Conservation (phyloP, 37 sponge, comb jelly and placozoan genomes). For the Beroe ovata region DNA sequence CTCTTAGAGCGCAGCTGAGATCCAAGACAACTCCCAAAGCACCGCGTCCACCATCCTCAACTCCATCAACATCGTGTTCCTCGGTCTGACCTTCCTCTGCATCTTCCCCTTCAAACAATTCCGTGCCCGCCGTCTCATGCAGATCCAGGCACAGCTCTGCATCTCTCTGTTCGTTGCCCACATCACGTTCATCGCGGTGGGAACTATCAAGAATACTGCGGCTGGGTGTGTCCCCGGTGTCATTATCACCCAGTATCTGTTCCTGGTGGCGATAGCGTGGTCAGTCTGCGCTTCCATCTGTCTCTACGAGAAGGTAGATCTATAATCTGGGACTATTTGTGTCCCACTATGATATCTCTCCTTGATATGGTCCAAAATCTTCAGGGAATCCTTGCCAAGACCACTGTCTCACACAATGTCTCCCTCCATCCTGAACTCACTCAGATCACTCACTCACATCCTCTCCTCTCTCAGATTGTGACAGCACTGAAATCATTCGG, state of each 20-base stretch:
- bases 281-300: slow-evolving; percentile 45
- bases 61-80: slow-evolving; percentile 33
- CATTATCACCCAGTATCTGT: slow-evolving; percentile 49
- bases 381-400: too few relatives aligned
- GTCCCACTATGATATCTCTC: too few relatives aligned
- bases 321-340: too few relatives aligned
- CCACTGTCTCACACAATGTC: too few relatives aligned
- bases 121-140: slow-evolving; percentile 34
- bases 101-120: slow-evolving; percentile 61
- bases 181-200: slow-evolving; percentile 30
- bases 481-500: slow-evolving; percentile 47
- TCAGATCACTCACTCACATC: too few relatives aligned
- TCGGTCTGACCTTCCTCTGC: slow-evolving; percentile 27
- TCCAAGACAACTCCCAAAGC: slow-evolving; percentile 3
- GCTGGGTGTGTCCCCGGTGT: slow-evolving; percentile 36
- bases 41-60: slow-evolving; percentile 42
- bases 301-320: slow-evolving; percentile 52
- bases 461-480: slow-evolving; percentile 34
- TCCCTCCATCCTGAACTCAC: too few relatives aligned
- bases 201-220: background rate
- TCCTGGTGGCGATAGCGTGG: slow-evolving; percentile 65
- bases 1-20: slow-evolving; percentile 27
- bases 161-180: slow-evolving; percentile 19
- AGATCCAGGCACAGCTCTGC: slow-evolving; percentile 48
- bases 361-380: too few relatives aligned